phyloP scores from a whole-genome alignment of 2,113 vertebrate species.

The Solea senegalensis region DNA sequence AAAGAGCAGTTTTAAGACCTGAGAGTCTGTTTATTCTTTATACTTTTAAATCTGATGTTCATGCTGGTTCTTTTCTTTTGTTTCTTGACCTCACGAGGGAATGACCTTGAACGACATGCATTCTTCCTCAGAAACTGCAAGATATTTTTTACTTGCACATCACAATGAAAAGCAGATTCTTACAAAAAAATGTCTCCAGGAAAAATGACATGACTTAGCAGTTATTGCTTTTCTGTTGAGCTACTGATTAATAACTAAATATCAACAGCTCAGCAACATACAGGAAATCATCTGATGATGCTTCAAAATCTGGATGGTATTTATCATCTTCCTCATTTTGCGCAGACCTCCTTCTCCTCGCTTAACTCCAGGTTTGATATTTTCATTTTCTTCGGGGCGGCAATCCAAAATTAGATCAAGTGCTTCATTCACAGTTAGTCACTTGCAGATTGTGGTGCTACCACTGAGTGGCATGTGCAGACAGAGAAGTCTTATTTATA shows the following conservation, averaged over 20 bases:
- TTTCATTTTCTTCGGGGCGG: conserved; percentile 57
- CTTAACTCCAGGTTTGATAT: conserved; percentile 43
- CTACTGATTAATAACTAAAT: not conserved
- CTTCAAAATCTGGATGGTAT: conserved; percentile 20
- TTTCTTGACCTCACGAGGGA: too few species aligned
- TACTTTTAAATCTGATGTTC: too few species aligned
- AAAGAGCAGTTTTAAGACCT: too few species aligned
- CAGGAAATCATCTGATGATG: conserved; percentile 26
- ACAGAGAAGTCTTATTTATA: conserved; percentile 67
- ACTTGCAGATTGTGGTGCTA: conserved; percentile 52
- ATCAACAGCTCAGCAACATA: not conserved
- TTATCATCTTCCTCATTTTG: not conserved
- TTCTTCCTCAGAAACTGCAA: too few species aligned
- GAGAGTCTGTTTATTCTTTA: too few species aligned
- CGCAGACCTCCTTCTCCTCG: conserved; percentile 30
- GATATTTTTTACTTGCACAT: too few species aligned
- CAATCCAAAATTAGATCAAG: conserved; percentile 76
- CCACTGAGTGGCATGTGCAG: conserved; percentile 52
- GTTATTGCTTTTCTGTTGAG: too few species aligned
- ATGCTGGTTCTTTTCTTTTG: too few species aligned
- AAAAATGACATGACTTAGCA: too few species aligned
- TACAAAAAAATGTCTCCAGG: too few species aligned
- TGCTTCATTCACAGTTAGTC: conserved; percentile 69
- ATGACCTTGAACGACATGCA: too few species aligned
- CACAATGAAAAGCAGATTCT: too few species aligned